Evolutionary conservation across 2,113 vertebrate genomes (phyloP).

Genomic region (Marcusenius ussheri): DNA sequence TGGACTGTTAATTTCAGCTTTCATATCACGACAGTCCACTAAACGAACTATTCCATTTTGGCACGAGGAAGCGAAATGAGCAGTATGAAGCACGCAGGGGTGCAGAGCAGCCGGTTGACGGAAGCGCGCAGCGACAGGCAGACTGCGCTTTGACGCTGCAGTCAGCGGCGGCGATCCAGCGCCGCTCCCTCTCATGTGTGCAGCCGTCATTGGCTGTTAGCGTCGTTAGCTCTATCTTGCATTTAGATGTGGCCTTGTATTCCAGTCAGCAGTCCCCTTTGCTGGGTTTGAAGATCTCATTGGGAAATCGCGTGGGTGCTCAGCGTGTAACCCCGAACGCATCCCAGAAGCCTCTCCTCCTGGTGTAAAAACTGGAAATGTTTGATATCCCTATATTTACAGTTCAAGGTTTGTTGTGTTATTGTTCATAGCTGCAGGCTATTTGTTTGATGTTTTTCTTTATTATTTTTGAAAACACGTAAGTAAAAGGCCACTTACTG

Average conservation of each 20-base stretch:
- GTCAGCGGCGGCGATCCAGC: conserved; percentile 52
- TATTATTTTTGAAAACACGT: conserved; percentile 60
- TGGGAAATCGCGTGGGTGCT: conserved; percentile 88
- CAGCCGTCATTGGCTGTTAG: background rate
- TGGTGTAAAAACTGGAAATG: background rate
- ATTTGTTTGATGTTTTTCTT: conserved; percentile 27
- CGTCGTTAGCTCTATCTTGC: background rate
- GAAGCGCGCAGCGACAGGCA: conserved; percentile 58
- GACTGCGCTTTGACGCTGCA: conserved; percentile 41
- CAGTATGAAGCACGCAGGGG: conserved; percentile 89
- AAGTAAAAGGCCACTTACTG: conserved; percentile 87
- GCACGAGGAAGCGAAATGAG: conserved; percentile 83
- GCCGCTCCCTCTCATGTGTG: background rate
- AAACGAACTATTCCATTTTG: conserved; percentile 90
- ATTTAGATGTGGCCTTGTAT: conserved; percentile 54
- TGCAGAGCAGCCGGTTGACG: conserved; percentile 94
- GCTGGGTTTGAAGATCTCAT: conserved; percentile 78
- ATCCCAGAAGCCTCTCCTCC: conserved; percentile 65
- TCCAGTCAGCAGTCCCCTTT: conserved; percentile 61
- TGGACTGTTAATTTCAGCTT: background rate
- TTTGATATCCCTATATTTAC: background rate
- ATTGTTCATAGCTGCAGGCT: background rate
- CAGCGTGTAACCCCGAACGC: conserved; percentile 72
- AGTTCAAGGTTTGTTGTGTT: background rate
- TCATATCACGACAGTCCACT: conserved; percentile 89